Conservation (phyloP, 2,888 invertebrate genomes). For the Tenthredo scrophulariae region DNA sequence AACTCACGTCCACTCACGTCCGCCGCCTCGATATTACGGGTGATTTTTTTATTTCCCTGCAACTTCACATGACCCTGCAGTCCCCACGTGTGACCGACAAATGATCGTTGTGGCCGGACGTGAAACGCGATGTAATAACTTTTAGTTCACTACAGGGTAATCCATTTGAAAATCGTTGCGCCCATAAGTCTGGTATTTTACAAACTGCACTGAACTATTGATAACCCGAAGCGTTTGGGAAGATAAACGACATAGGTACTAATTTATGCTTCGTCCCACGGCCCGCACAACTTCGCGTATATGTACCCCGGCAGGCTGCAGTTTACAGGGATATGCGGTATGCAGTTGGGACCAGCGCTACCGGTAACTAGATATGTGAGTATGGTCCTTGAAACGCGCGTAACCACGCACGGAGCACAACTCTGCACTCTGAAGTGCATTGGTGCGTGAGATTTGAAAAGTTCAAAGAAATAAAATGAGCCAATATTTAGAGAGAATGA, state of each 20-base stretch:
- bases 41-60: neutral
- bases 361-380: neutral
- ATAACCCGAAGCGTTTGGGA: neutral
- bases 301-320: neutral
- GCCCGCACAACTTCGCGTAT: neutral
- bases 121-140: neutral
- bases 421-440: neutral
- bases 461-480: neutral
- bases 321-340: neutral
- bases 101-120: neutral
- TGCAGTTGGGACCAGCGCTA: neutral
- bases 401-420: neutral
- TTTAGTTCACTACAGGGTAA: neutral
- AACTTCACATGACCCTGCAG: neutral
- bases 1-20: no score
- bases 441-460: neutral
- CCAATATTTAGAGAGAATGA: neutral
- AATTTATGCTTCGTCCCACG: neutral
- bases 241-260: neutral
- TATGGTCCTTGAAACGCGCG: neutral
- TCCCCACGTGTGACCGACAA: neutral
- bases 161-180: conserved; percentile 1
- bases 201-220: neutral
- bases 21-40: no score
- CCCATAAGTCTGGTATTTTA: conserved; percentile 9